Percentiles rank a stretch among this genome's conserved stretches.
Evolutionary conservation across 1,140 invertebrate species (phyloP).

Genomic region (Ips nitidus): DNA sequence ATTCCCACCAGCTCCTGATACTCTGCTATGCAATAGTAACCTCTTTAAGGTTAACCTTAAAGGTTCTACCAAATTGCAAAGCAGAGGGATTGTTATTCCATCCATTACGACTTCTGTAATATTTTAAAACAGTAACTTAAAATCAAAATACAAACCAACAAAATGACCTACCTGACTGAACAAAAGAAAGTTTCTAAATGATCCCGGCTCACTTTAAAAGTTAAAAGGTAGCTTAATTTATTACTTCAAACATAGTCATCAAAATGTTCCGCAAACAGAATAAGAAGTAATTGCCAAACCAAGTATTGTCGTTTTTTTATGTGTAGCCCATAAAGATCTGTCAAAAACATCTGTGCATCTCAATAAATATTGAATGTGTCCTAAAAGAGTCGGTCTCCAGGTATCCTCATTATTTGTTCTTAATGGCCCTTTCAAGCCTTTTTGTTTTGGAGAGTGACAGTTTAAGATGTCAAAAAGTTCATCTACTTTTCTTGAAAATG

Average conservation of each 20-base stretch:
- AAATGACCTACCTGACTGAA: not conserved
- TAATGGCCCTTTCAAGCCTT: not conserved
- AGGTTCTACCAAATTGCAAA: not conserved
- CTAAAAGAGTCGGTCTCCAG: not conserved
- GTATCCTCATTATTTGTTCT: not conserved
- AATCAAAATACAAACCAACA: no score
- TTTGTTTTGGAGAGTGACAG: not conserved
- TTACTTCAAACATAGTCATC: not conserved
- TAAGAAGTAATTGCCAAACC: not conserved
- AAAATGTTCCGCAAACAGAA: not conserved
- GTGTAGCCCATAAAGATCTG: not conserved
- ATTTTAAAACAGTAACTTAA: no score
- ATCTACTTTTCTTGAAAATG: not conserved
- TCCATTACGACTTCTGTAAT: no score
- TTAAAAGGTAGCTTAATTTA: not conserved
- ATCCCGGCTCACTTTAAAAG: not conserved
- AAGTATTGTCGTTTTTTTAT: not conserved
- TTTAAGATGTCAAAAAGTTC: not conserved
- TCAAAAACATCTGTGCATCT: not conserved
- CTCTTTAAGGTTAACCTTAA: not conserved
- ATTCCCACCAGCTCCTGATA: not conserved
- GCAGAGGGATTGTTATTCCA: slow-evolving; percentile 1
- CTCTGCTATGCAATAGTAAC: not conserved
- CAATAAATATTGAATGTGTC: not conserved
- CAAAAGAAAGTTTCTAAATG: no score